These are phyloP conservation scores for Dicentrarchus labrax DNA, from an alignment of 2,113 vertebrate genomes.

Conservation along the genomic window DNA sequence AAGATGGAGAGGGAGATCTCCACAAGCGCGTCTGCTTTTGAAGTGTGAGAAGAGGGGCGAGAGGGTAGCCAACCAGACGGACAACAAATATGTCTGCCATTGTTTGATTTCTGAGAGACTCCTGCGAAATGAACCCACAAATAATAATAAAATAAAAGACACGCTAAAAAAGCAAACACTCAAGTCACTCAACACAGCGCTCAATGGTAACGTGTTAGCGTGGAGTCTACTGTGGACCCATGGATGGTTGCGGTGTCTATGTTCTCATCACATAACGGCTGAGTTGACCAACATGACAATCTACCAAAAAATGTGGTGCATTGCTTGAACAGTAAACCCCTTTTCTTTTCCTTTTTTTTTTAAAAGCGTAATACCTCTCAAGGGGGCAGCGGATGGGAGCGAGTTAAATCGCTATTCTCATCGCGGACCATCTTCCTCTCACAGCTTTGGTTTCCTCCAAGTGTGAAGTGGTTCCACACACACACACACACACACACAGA, in stretches of 20 bases:
- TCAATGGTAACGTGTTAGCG: not conserved
- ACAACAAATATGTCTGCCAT: not conserved
- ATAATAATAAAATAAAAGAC: not conserved
- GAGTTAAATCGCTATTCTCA: slow-evolving; percentile 27
- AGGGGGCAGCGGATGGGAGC: slow-evolving; percentile 7
- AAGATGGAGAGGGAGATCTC: slow-evolving; percentile 63
- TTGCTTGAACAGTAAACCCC: not conserved
- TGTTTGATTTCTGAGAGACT: slow-evolving; percentile 4
- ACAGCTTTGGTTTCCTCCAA: slow-evolving; percentile 40
- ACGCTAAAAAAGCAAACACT: not conserved
- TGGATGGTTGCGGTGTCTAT: not conserved
- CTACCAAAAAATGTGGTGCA: not conserved
- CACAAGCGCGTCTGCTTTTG: slow-evolving; percentile 64
- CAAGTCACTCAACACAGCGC: slow-evolving; percentile 11
- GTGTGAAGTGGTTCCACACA: slow-evolving; percentile 50
- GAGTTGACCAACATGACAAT: slow-evolving; percentile 24
- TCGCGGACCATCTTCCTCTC: slow-evolving; percentile 55
- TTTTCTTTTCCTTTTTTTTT: not conserved
- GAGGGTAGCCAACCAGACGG: slow-evolving; percentile 38
- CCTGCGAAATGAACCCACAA: not conserved
- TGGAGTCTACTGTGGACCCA: not conserved
- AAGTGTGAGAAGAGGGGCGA: slow-evolving; percentile 69
- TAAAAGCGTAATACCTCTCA: slow-evolving; percentile 3
- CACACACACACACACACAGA: slow-evolving; percentile 24
- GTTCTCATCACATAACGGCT: slow-evolving; percentile 24